Evolutionary conservation across 2,113 vertebrate genomes (phyloP).

Genomic region (Ptilorrhoa leucosticta): DNA sequence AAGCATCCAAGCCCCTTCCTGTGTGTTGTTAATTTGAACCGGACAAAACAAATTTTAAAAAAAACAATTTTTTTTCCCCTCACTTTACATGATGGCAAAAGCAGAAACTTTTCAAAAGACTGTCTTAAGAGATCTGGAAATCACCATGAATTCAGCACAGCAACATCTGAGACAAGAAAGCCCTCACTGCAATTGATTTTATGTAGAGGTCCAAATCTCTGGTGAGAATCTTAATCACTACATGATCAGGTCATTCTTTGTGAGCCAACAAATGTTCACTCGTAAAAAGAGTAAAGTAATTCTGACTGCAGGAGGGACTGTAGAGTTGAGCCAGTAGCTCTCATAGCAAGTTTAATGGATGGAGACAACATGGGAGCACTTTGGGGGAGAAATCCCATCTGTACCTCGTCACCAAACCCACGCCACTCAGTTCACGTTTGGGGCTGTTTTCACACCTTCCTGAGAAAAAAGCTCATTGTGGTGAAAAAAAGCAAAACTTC

Average conservation of each 20-base stretch:
- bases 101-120: background rate
- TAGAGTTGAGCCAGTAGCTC: background rate
- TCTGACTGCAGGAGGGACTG: background rate
- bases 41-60: no score
- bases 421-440: background rate
- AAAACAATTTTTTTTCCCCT: fast-evolving
- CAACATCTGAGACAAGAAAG: background rate
- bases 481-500: background rate
- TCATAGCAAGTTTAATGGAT: background rate
- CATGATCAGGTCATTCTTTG: background rate
- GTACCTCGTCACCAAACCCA: background rate
- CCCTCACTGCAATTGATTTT: background rate
- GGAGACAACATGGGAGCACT: background rate
- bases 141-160: background rate
- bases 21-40: background rate
- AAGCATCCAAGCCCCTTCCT: background rate
- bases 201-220: background rate
- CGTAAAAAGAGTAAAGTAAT: background rate
- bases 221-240: background rate
- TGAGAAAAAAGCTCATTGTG: background rate
- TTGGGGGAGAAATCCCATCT: background rate
- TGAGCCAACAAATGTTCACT: background rate
- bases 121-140: background rate
- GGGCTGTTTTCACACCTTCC: background rate
- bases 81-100: background rate